Evolutionary conservation across 2,113 vertebrate genomes (phyloP).

Genomic region (Grantiella picta): DNA sequence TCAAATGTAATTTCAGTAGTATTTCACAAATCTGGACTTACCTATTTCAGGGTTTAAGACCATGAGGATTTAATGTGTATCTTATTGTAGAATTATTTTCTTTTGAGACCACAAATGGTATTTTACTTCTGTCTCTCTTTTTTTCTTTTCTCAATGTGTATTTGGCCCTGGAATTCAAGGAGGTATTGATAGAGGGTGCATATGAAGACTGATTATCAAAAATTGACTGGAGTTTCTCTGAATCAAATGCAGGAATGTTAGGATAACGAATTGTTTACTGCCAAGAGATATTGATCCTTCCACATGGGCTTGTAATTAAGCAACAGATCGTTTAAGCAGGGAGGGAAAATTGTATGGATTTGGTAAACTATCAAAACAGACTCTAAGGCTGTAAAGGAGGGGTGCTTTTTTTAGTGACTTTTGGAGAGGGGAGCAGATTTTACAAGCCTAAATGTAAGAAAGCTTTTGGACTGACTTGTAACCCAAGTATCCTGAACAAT

Average conservation of each 20-base stretch:
- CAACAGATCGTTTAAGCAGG: not conserved
- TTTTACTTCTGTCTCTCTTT: not conserved
- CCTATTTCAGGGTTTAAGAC: not conserved
- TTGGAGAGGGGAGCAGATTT: not conserved
- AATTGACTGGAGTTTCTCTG: not conserved
- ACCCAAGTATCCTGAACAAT: not conserved
- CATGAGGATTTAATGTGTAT: not conserved
- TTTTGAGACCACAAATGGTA: not conserved
- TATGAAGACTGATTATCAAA: not conserved
- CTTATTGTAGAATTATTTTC: not conserved
- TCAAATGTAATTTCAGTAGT: not conserved
- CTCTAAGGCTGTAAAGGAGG: not conserved
- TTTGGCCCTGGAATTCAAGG: not conserved
- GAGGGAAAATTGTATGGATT: not conserved
- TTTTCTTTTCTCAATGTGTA: not conserved
- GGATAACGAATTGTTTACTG: not conserved
- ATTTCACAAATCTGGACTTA: not conserved
- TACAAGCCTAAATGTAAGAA: not conserved
- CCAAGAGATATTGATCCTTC: not conserved
- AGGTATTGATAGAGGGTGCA: not conserved
- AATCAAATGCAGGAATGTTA: not conserved
- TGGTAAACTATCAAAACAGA: not conserved
- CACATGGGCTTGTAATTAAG: not conserved
- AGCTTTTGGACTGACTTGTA: not conserved
- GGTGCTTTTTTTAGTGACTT: not conserved